Evolutionary conservation across 2,797 vertebrate species (phyloP), one percentile per base, ranked within the genome.

Genomic region (Tragopan temminckii): DNA sequence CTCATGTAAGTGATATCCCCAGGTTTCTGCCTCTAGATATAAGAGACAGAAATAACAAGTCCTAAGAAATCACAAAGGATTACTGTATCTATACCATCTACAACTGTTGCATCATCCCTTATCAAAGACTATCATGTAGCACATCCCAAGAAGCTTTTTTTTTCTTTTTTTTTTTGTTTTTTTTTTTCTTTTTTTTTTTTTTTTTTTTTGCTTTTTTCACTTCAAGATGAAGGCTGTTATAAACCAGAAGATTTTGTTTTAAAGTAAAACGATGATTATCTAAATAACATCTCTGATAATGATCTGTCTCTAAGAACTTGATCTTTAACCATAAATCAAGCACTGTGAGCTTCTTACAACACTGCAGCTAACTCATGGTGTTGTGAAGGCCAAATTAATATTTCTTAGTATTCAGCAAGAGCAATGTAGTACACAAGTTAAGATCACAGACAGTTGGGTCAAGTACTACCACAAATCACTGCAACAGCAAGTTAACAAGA

Each of bases 61-160:
- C 8, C 3, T 40, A 62, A 66, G 15, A 45, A 76, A 21, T 14
- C 31, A 57, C 55, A 38, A 8, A 72, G 46, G 21, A 38, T 70
- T 59, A 80, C 29, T 36, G 21, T 53, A 64, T 74, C 46, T 38
- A 58, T 63, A 23, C 2, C 8, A 61, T 6, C 27, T 53, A 21
- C 9, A 29, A 24, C 2, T 33, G 6, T 31, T 68, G 1, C 42
- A 53, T 42, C 31, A 67, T 38, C 25, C 8, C 14, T 59, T 69
- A 24, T 7, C 29, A 43, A 48, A 81, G 67, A 68, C 43, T 24
- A 48, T 1, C 0, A 15, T 2, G 1, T 19, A 64, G 5, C 8
- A 21, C 38, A n/a, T 74, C 72, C 57, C 64, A 67, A 45, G 5
- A 80, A 77, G 18, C 31, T 53, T 21, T 42, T 58, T 62, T 58